Conservation (phyloP, 2,113 vertebrate species). For the Apeltes quadracus region DNA sequence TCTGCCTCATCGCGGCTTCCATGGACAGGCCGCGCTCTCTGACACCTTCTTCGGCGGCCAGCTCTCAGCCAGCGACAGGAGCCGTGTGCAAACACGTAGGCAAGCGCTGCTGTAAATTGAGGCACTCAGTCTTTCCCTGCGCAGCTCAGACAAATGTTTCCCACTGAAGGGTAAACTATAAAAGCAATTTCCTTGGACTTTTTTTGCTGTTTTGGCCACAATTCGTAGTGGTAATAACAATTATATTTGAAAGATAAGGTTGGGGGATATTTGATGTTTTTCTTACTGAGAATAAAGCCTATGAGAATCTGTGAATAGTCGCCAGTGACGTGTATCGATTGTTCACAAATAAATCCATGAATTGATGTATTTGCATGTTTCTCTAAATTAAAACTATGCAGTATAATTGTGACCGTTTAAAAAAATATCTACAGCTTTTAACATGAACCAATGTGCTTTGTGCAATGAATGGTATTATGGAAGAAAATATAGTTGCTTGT, state of each 20-base stretch:
- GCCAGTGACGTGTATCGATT: background rate
- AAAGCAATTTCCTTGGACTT: background rate
- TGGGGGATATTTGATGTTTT: background rate
- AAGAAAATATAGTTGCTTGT: background rate
- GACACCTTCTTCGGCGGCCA: constrained; percentile 55
- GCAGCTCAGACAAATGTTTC: constrained; percentile 12
- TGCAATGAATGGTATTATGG: background rate
- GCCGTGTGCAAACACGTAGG: constrained; percentile 52
- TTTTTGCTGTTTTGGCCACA: background rate
- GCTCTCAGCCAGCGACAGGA: constrained; percentile 50
- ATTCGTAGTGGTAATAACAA: background rate
- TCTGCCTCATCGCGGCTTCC: constrained; percentile 66
- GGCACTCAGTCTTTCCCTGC: constrained; percentile 41
- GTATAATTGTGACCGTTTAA: background rate
- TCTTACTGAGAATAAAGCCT: background rate
- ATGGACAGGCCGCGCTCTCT: constrained; percentile 54
- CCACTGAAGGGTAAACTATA: background rate
- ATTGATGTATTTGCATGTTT: background rate
- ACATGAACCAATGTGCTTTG: background rate
- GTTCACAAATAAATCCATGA: background rate
- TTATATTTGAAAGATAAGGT: background rate
- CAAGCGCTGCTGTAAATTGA: constrained; percentile 33
- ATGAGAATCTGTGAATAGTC: constrained; percentile 1
- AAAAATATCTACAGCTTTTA: background rate
- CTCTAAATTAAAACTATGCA: background rate